A percentile compares a stretch with the other conserved stretches of the same genome.
phyloP scores from a whole-genome alignment of 2,113 vertebrate genomes.

The Motacilla tschutschensis region DNA sequence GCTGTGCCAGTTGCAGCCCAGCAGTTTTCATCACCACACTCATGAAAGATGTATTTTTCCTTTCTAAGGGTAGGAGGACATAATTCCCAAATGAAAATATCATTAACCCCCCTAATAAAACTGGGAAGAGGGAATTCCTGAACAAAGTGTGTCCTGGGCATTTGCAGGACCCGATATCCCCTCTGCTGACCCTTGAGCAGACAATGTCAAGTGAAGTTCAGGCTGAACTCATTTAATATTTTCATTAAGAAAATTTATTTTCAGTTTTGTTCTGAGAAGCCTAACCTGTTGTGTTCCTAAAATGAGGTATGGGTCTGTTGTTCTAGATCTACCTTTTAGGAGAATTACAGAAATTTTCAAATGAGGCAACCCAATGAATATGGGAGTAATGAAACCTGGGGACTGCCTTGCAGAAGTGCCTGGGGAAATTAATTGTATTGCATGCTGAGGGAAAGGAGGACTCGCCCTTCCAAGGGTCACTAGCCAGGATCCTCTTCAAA shows the following conservation, averaged over 20 bases:
- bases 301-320: not conserved
- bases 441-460: not conserved
- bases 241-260: not conserved
- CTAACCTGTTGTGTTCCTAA: not conserved
- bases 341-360: not conserved
- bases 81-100: not conserved
- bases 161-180: not conserved
- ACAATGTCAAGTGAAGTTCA: not conserved
- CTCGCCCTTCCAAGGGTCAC: not conserved
- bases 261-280: not conserved
- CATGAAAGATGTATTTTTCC: not conserved
- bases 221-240: not conserved
- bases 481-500: not conserved
- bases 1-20: not conserved
- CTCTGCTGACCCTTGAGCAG: not conserved
- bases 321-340: not conserved
- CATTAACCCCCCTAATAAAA: not conserved
- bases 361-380: not conserved
- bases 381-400: not conserved
- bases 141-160: not conserved
- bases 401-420: not conserved
- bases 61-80: not conserved
- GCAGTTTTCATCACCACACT: not conserved
- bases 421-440: not conserved
- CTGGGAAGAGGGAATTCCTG: not conserved